A percentile compares a stretch with the other conserved stretches of the same genome.
These are phyloP conservation scores for Alviniconcha strummeri DNA, from an alignment of 2,888 invertebrate genomes.

Conservation along the genomic window DNA sequence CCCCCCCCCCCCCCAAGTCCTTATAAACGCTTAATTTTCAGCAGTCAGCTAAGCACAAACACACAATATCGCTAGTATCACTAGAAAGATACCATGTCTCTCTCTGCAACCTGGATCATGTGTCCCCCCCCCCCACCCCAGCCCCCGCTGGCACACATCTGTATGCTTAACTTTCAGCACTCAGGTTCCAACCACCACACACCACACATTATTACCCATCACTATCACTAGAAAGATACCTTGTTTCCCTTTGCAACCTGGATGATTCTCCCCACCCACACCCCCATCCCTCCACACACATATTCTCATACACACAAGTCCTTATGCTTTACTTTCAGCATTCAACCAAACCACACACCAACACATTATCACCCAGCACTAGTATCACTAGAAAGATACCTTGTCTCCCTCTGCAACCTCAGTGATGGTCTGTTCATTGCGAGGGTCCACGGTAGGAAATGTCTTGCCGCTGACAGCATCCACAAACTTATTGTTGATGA, in stretches of 20 bases:
- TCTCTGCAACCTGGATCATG: slow-evolving; percentile 69
- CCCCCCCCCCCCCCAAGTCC: too few species aligned
- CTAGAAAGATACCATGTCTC: slow-evolving; percentile 62
- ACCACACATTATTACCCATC: background rate
- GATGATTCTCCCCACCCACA: slow-evolving; percentile 46
- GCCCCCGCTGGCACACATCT: background rate
- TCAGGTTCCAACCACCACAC: background rate
- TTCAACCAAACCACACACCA: background rate
- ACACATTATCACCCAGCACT: background rate
- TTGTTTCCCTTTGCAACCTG: slow-evolving; percentile 71
- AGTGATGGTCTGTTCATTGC: slow-evolving; percentile 76
- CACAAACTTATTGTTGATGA: slow-evolving; percentile 96
- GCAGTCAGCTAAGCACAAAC: too few species aligned
- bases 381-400: slow-evolving; percentile 48
- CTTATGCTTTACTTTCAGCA: background rate
- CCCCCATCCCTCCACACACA: background rate
- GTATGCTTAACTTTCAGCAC: background rate
- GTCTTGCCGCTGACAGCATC: slow-evolving; percentile 89
- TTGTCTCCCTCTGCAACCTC: slow-evolving; percentile 71
- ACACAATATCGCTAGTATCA: too few species aligned
- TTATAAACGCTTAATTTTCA: too few species aligned
- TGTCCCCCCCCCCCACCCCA: too few species aligned
- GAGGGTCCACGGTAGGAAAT: slow-evolving; percentile 89
- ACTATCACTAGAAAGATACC: slow-evolving; percentile 48
- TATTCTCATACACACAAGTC: background rate